Evolutionary conservation across 2,888 invertebrate genomes (phyloP).

Genomic region (Tachina grossa): DNA sequence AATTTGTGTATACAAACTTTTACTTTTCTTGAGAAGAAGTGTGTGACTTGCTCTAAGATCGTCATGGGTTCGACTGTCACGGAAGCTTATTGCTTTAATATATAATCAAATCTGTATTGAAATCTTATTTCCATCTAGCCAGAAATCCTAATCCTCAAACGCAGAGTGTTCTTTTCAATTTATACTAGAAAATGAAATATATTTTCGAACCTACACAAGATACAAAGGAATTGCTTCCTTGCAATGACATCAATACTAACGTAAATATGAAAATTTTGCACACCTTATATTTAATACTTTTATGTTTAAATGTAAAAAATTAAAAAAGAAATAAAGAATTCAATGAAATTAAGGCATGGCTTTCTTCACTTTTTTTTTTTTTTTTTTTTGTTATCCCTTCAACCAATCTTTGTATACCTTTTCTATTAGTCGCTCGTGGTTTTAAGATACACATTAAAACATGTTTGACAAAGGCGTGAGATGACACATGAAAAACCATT

Average conservation of each 20-base stretch:
- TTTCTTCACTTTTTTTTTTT: background rate
- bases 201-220: background rate
- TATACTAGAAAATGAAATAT: too few relatives aligned
- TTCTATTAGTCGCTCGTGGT: slow-evolving; percentile 58
- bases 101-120: fast-evolving
- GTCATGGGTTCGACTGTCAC: too few relatives aligned
- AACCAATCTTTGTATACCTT: slow-evolving; percentile 35
- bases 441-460: slow-evolving; percentile 26
- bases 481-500: background rate
- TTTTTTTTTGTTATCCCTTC: background rate
- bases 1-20: too few relatives aligned
- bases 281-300: background rate
- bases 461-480: background rate
- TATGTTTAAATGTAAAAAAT: slow-evolving; percentile 40
- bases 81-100: too few relatives aligned
- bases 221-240: slow-evolving; percentile 33
- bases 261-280: slow-evolving; percentile 26
- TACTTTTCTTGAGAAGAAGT: too few relatives aligned
- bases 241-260: background rate
- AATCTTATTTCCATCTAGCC: too few relatives aligned
- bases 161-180: too few relatives aligned
- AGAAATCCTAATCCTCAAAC: too few relatives aligned
- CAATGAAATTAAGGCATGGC: slow-evolving; percentile 20
- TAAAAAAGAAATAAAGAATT: slow-evolving; percentile 18
- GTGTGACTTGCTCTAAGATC: too few relatives aligned